Conservation (phyloP, 1,140 invertebrate genomes). For the Hycleus phaleratus region DNA sequence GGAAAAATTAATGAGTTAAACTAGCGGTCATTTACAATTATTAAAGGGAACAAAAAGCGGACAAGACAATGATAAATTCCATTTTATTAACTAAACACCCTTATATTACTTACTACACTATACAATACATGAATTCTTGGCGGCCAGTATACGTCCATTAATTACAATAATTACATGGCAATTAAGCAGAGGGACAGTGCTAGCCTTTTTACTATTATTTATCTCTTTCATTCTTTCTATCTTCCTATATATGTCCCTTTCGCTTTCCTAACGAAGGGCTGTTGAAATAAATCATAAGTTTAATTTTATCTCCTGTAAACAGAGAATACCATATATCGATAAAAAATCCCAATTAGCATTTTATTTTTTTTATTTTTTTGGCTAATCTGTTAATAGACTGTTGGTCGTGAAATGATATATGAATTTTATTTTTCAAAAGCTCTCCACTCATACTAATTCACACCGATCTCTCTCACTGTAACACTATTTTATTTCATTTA, state of each 20-base stretch:
- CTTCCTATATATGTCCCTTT: slow-evolving; percentile 6
- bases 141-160: slow-evolving; percentile 24
- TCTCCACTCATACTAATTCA: no score
- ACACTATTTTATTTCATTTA: no score
- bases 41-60: neutral
- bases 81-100: slow-evolving; percentile 23
- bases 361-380: slow-evolving; percentile 7
- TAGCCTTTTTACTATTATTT: slow-evolving; percentile 3
- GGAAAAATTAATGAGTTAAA: no score
- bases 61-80: neutral
- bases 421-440: no score
- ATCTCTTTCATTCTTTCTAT: neutral
- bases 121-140: slow-evolving; percentile 18
- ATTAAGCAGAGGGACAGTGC: slow-evolving; percentile 28
- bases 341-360: slow-evolving; percentile 15
- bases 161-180: slow-evolving; percentile 30
- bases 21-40: no score
- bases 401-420: neutral
- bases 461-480: no score
- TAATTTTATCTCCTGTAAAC: slow-evolving; percentile 22
- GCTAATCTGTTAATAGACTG: slow-evolving; percentile 12
- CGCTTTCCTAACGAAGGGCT: slow-evolving; percentile 6
- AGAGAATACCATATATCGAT: slow-evolving; percentile 9
- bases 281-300: slow-evolving; percentile 22
- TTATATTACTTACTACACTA: neutral